Base-by-base conservation (phyloP, 2,797 vertebrate genomes). In the Apogon hyalosoma region DNA sequence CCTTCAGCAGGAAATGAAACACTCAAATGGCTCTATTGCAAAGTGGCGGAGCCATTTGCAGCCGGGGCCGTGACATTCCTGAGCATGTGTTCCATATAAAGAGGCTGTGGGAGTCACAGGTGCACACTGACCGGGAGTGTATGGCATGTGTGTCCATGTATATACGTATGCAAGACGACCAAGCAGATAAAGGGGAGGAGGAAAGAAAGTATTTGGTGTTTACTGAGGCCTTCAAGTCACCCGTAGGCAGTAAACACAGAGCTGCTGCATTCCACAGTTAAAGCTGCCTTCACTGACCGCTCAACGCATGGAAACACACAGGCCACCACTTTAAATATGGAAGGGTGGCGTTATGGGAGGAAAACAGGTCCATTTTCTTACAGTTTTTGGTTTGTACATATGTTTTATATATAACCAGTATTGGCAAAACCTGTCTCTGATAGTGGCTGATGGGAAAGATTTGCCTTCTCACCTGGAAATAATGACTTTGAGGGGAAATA, bases 1-100 rank as follows among this genome's bases (percentile, higher is more conserved):
- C 80, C 77, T 83, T 82, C 21, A 3, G 80, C 91, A 94, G 93
- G 93, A 94, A 94, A 95, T 94, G 93, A 95, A 94, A 95, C 94
- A 95, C 92, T 92, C 83, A 16, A 84, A 78, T 70, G 76, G 81
- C 58, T 82, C 80, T 71, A 82, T 63, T 84, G 77, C 85, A 87
- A 80, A 88, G 83, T 64, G 82, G 77, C 28, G 28, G 33, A 59
- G 82, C 79, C 85, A 75, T 84, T 90, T 82, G 73, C 84, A 79
- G 84, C 68, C 61, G 1, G 69, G 75, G 81, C 74, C 68, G 45
- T 82, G 82, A 86, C 88, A 85, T 87, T 86, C 69, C 77, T 16
- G 33, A 86, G 83, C 90, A 90, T 88, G 86, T 92, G 91, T 90
- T 90, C 83, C 75, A 73, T 78, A 87, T 89, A 86, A 87, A 86